Evolutionary conservation across 2,113 vertebrate genomes (phyloP).

Genomic region (Larimichthys crocea): DNA sequence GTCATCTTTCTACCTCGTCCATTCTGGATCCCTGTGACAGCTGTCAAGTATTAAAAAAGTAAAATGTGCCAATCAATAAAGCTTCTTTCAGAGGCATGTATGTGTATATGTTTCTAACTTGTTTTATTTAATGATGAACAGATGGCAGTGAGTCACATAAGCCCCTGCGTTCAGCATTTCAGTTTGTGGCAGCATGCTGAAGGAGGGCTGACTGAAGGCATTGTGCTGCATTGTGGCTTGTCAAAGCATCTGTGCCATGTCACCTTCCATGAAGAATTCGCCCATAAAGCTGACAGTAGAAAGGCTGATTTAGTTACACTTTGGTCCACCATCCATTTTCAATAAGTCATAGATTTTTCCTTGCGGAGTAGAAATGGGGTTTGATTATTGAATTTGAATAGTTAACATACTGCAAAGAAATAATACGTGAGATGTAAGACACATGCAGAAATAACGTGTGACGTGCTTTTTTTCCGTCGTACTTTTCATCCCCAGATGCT

Average conservation of each 20-base stretch:
- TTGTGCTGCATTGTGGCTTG: slow-evolving; percentile 15
- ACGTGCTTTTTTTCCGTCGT: not conserved
- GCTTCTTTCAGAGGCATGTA: not conserved
- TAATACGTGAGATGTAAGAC: not conserved
- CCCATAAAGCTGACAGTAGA: slow-evolving; percentile 36
- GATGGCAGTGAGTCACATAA: slow-evolving; percentile 32
- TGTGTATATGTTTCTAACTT: slow-evolving; percentile 16
- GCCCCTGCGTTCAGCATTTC: slow-evolving; percentile 22
- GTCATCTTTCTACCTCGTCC: not conserved
- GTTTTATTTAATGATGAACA: slow-evolving; percentile 39
- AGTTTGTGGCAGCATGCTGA: slow-evolving; percentile 8
- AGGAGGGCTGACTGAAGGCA: slow-evolving; percentile 29
- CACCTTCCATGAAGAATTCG: slow-evolving; percentile 14
- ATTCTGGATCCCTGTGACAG: not conserved
- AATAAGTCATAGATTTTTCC: slow-evolving; percentile 9
- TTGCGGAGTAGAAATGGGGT: not conserved
- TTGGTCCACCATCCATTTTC: slow-evolving; percentile 7
- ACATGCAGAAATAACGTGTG: not conserved
- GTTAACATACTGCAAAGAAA: not conserved
- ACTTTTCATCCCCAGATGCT: slow-evolving; percentile 9
- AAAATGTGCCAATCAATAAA: not conserved
- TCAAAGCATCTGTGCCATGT: slow-evolving; percentile 34
- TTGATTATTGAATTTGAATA: not conserved
- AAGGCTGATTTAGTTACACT: slow-evolving; percentile 13
- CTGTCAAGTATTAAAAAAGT: not conserved